These are phyloP conservation scores for Silvanus unidentatus DNA, from an alignment of 2,888 invertebrate genomes.

Conservation along the genomic window DNA sequence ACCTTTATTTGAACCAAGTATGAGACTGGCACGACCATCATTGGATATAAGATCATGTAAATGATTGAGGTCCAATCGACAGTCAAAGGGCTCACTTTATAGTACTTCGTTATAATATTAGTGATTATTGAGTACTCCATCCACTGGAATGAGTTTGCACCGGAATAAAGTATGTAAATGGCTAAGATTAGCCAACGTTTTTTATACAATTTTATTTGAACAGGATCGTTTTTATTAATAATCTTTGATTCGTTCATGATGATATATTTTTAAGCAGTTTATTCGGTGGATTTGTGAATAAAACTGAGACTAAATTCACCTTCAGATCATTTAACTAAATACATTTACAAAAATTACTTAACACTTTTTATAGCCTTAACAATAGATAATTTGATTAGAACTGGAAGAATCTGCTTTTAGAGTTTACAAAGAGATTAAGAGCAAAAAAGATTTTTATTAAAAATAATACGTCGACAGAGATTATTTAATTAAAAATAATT, in stretches of 20 bases:
- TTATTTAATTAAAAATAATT: not conserved
- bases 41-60: constrained; percentile 93
- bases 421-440: no score
- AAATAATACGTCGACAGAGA: not conserved
- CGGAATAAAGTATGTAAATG: constrained; percentile 80
- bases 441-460: not conserved
- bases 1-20: constrained; percentile 91
- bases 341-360: no score
- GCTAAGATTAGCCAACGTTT: constrained; percentile 80
- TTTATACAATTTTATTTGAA: no score
- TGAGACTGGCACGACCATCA: constrained; percentile 91
- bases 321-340: no score
- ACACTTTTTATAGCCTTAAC: no score
- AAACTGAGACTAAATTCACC: no score
- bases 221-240: no score
- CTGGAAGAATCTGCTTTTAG: no score
- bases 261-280: no score
- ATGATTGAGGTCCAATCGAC: constrained; percentile 97
- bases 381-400: no score
- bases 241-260: no score
- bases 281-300: no score
- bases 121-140: constrained; percentile 90
- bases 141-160: constrained; percentile 91
- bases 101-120: constrained; percentile 72
- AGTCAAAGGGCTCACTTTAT: constrained; percentile 60